Base-by-base conservation (phyloP, 2,888 invertebrate species). In the Corythucha ciliata region DNA sequence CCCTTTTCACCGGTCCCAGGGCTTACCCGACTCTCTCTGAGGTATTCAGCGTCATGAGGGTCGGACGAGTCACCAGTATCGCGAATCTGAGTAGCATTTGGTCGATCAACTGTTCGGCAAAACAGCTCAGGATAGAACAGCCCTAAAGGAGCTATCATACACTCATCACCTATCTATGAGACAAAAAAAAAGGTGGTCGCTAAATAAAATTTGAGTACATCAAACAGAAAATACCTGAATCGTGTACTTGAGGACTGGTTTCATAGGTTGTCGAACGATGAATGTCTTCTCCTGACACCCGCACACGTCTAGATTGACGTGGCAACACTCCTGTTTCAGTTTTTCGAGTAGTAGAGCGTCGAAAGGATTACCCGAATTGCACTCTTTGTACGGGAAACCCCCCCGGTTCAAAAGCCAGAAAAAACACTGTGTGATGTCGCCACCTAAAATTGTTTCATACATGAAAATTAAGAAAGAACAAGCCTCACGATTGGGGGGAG, bases 91-190 rank as follows among this genome's bases (percentile, higher is more conserved):
- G 81, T 79, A 60, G 82, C 81, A 1, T 82, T 79, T 24, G 72
- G 70, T 66, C 89, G 86, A 0, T 70, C 66, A 0, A 88, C 88
- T 0, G 91, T 91, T 14, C 92, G 81, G 63, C 83, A 85, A 20
- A 93, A 76, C 51, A 93, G 70, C 67, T 92, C 92, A 0, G 88
- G 89, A 66, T 85, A 82, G 66, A 94, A 91, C 54, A 92, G 71
- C 58, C 89, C 82, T 22, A 94, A 68, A 0, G 93, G 91, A 3
- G 93, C 91, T 56, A 94, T 81, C 24, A 94, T 81, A 62, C 89
- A 85, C 68, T 94, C 94, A 68, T 94, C 94, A 0, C 91, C 93
- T 4, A 87, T 80, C 74, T n/a, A n/a, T n/a, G n/a, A n/a, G 82
- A 72, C 40, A 69, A 60, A 20, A 53, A 18, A 24, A 36, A 36